Percentiles rank a stretch among this genome's conserved stretches.
Conservation (phyloP, 2,888 invertebrate genomes). For the Caenorhabditis sp. region DNA sequence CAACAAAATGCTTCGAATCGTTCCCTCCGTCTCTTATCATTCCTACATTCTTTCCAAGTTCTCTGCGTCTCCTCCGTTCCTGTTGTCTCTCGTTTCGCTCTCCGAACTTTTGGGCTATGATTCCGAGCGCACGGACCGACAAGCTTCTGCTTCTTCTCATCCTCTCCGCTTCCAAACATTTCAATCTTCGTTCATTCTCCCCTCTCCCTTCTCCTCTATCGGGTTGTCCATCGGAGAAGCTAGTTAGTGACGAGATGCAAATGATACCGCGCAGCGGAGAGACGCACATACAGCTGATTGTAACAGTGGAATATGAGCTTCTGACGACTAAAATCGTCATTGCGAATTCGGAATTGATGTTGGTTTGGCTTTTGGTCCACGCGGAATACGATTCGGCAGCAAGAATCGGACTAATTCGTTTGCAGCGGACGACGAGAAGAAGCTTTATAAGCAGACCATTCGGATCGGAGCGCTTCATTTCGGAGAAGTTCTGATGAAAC, state of each 20-base stretch:
- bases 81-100: not conserved
- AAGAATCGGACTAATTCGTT: not conserved
- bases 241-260: constrained; percentile 27
- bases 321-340: not conserved
- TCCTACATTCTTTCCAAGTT: not conserved
- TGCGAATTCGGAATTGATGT: not conserved
- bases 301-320: not conserved
- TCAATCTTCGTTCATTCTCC: constrained; percentile 27
- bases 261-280: not conserved
- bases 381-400: constrained; percentile 10
- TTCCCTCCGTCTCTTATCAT: constrained; percentile 13
- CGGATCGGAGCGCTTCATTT: no score
- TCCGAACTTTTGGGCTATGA: constrained; percentile 53
- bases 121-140: constrained; percentile 8
- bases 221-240: constrained; percentile 5
- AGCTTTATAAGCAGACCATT: not conserved
- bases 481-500: no score
- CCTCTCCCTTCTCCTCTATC: no score
- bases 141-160: constrained; percentile 16
- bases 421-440: not conserved
- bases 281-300: not conserved
- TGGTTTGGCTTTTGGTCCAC: constrained; percentile 2
- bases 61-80: constrained; percentile 10
- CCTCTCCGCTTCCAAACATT: constrained; percentile 17
- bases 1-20: constrained; percentile 5